Base-by-base conservation (phyloP, 2,797 vertebrate species). In the Anabacerthia variegaticeps region DNA sequence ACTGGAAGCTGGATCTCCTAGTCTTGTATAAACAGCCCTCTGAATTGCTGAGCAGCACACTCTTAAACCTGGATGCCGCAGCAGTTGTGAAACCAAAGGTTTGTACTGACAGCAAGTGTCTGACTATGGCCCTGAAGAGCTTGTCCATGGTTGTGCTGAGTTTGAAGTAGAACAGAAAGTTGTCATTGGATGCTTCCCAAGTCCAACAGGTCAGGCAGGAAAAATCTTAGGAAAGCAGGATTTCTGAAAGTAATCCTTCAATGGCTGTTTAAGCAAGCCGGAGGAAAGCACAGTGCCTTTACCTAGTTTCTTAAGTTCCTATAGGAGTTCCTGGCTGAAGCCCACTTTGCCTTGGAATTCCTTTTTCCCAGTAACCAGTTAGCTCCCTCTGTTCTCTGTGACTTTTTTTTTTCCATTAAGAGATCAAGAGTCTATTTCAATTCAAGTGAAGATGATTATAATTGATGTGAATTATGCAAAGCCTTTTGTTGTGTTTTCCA, bases 401-500 rank as follows among this genome's bases (percentile, higher is more conserved):
- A 41, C 63, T 66, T 80, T 58, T 63, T 68, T 58, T 59, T 68
- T 75, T 68, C 41, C 67, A 24, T 79, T 85, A 86, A 49, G 59
- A 85, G 61, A 88, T 66, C 37, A 71, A 68, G 34, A 93, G 67
- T n/a, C 69, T 88, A 4, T 95, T 92, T 92, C 46, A 95, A 52
- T 88, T 93, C 72, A 91, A 16, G 65, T 83, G 52, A 95, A 87
- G 73, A 89, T 88, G 52, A 95, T 95, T 95, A 73, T 93, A 95
- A 93, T 78, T 96, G 48, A 90, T 94, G 88, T 66, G 78, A 93
- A 93, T 96, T 95, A 93, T 85, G 88, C 73, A 93, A 74, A 92
- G 52, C 32, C 43, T 69, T 92, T 94, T 94, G 89, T 90, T 8
- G 14, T 59, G 39, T 85, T 88, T 93, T 91, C 74, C 54, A 54